Conservation (phyloP, 2,113 vertebrate genomes). For the Aptenodytes patagonicus region DNA sequence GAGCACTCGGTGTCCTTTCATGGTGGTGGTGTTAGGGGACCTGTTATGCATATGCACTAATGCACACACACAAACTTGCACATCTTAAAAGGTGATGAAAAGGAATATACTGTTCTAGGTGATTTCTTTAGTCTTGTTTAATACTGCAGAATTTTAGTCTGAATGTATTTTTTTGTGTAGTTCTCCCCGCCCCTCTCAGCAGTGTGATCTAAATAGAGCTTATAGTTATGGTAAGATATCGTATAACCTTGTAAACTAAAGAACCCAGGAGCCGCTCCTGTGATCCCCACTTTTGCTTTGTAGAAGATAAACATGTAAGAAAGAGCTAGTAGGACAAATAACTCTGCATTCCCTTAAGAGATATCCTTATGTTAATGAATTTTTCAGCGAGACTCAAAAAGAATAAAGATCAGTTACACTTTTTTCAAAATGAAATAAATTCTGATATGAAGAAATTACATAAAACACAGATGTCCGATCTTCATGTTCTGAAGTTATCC, state of each 20-base stretch:
- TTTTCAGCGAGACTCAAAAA: background rate
- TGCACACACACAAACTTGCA: background rate
- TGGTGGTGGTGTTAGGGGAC: background rate
- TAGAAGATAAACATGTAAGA: background rate
- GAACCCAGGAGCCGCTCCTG: background rate
- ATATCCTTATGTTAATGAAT: background rate
- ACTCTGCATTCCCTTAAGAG: background rate
- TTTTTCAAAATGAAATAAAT: background rate
- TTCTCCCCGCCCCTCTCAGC: background rate
- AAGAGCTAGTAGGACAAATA: background rate
- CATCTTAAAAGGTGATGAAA: background rate
- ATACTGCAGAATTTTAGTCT: background rate
- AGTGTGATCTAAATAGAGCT: background rate
- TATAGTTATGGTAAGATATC: background rate
- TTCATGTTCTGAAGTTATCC: background rate
- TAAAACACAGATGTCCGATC: background rate
- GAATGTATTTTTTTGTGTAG: background rate
- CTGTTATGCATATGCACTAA: background rate
- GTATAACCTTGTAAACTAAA: background rate
- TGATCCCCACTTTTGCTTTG: background rate
- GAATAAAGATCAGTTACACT: fast-evolving
- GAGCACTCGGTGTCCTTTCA: fast-evolving
- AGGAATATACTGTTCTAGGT: background rate
- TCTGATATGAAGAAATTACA: background rate
- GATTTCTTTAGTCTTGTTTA: background rate